Conservation (phyloP, 2,888 invertebrate genomes). For the Tenthredo amoena region DNA sequence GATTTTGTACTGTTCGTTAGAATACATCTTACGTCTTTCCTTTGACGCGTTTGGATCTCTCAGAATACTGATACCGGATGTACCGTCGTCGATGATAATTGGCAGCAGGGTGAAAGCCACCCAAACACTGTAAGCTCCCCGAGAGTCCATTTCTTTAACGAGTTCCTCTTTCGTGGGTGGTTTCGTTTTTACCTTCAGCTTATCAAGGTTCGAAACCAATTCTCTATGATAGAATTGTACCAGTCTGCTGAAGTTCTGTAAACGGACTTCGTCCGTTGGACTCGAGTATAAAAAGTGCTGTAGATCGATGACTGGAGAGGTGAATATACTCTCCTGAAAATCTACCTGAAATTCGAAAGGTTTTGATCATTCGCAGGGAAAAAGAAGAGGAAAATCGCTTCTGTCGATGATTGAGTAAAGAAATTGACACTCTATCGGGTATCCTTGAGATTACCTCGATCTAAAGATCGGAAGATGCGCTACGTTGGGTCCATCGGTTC, state of each 20-base stretch:
- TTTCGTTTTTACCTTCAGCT: conserved; percentile 21
- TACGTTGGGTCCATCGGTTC: not conserved
- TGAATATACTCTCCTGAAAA: conserved; percentile 29
- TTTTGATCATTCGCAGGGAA: not conserved
- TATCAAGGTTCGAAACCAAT: conserved; percentile 19
- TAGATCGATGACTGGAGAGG: conserved; percentile 50
- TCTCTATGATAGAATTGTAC: conserved; percentile 41
- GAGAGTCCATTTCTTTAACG: conserved; percentile 34
- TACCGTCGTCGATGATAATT: conserved; percentile 18
- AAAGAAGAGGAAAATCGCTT: not conserved
- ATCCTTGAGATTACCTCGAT: not conserved
- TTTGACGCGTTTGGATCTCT: not conserved
- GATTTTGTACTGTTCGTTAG: conserved; percentile 44
- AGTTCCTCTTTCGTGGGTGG: conserved; percentile 52
- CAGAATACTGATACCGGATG: not conserved
- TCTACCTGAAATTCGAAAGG: conserved; percentile 39
- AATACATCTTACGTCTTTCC: conserved; percentile 28
- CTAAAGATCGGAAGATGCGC: not conserved
- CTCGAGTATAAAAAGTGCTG: conserved; percentile 52
- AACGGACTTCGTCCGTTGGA: conserved; percentile 50
- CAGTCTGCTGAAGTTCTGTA: conserved; percentile 39
- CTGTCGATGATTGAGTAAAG: not conserved
- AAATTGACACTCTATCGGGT: not conserved
- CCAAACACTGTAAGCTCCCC: conserved; percentile 43
- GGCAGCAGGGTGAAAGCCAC: conserved; percentile 48